Conservation (phyloP, 2,113 vertebrate genomes). For the Archilochus colubris region DNA sequence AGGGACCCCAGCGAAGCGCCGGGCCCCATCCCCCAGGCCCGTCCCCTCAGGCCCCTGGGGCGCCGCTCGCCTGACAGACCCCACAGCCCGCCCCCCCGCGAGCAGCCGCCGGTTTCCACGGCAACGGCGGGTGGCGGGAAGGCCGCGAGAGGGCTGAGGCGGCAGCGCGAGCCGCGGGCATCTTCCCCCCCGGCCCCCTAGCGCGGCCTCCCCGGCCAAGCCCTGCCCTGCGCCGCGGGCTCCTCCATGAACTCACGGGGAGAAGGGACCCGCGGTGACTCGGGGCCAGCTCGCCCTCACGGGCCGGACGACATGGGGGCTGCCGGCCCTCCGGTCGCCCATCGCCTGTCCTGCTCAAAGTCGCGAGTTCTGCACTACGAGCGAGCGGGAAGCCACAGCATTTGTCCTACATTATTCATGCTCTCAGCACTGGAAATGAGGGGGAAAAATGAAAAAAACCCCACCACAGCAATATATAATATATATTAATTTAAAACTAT, state of each 20-base stretch:
- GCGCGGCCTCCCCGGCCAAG: not conserved
- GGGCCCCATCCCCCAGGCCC: not conserved
- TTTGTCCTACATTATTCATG: not conserved
- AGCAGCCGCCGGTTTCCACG: constrained; percentile 15
- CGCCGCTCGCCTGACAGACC: not conserved
- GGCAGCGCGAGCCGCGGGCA: not conserved
- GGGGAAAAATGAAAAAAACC: not conserved
- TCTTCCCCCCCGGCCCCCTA: not conserved
- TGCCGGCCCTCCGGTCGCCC: not conserved
- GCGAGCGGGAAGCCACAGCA: not conserved
- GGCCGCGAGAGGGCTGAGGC: not conserved
- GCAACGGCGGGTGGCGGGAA: not conserved
- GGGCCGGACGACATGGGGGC: not conserved
- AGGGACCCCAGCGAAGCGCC: no score
- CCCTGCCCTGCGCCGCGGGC: not conserved
- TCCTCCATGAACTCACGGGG: not conserved
- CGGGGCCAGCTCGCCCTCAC: not conserved
- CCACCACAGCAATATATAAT: not conserved
- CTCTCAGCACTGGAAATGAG: not conserved
- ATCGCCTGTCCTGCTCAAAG: not conserved
- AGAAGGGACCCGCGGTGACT: not conserved
- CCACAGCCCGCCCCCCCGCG: not conserved
- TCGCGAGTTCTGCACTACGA: not conserved
- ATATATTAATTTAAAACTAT: not conserved
- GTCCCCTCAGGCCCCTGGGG: not conserved